phyloP scores from a whole-genome alignment of 2,888 invertebrate genomes.

The Entomobrya multifasciata region DNA sequence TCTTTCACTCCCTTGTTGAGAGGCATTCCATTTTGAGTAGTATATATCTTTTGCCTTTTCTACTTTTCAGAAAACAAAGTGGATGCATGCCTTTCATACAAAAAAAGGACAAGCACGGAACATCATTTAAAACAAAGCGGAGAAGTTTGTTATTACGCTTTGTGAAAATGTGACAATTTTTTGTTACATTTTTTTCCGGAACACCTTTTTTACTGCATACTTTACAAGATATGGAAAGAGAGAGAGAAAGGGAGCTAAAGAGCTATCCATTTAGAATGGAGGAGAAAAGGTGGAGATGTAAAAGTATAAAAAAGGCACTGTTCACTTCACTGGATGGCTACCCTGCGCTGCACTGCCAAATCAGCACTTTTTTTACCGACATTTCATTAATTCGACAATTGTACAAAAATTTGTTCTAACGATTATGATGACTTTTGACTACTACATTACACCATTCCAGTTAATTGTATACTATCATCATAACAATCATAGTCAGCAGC shows the following conservation, averaged over 20 bases:
- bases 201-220: too few relatives aligned
- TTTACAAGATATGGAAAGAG: too few relatives aligned
- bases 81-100: too few relatives aligned
- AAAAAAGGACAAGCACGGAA: not conserved
- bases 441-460: conserved; percentile 15
- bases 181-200: conserved; percentile 5
- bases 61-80: not conserved
- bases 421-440: conserved; percentile 26
- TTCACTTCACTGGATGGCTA: too few relatives aligned
- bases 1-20: too few relatives aligned
- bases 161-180: conserved; percentile 11
- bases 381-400: conserved; percentile 26
- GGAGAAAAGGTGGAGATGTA: conserved; percentile 3
- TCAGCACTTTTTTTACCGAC: not conserved
- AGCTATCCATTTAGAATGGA: not conserved
- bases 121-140: not conserved
- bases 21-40: too few relatives aligned
- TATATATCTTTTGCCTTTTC: too few relatives aligned
- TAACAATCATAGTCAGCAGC: conserved; percentile 22
- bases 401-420: not conserved
- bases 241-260: too few relatives aligned
- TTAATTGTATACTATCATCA: conserved; percentile 43
- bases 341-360: too few relatives aligned
- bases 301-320: too few relatives aligned
- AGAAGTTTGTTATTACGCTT: not conserved